These are phyloP conservation scores for Myiozetetes cayanensis DNA, from an alignment of 2,113 vertebrate genomes.

Conservation along the genomic window DNA sequence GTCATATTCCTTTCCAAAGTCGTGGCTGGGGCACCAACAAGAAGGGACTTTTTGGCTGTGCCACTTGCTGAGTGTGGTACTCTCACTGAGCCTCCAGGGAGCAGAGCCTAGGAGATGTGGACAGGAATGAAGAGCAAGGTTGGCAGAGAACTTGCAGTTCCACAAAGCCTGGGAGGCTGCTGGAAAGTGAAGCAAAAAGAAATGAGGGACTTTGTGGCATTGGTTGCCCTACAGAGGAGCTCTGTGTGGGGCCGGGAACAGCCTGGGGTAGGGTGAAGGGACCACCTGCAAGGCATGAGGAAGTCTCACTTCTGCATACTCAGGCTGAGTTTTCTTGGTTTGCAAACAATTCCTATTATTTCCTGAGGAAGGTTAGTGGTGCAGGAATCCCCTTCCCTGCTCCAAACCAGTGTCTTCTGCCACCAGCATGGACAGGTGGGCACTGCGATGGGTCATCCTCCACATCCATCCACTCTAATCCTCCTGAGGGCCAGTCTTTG, in stretches of 20 bases:
- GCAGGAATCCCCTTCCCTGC: not conserved
- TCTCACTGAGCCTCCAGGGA: not conserved
- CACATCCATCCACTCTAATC: not conserved
- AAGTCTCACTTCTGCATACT: not conserved
- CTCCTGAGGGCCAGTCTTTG: not conserved
- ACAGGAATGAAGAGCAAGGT: not conserved
- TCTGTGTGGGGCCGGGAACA: not conserved
- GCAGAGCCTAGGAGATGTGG: not conserved
- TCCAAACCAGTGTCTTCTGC: not conserved
- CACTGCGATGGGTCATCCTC: not conserved
- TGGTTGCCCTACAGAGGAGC: not conserved
- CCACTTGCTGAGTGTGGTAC: not conserved
- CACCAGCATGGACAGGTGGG: not conserved
- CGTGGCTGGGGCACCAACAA: not conserved
- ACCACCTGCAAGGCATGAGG: not conserved
- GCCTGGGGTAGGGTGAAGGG: not conserved
- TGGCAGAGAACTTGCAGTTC: not conserved
- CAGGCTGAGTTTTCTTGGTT: not conserved
- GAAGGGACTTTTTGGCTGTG: not conserved
- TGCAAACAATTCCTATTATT: not conserved
- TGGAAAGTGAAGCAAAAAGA: not conserved
- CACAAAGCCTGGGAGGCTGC: not conserved
- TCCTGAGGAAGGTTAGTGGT: no score
- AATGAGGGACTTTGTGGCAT: rapidly evolving
- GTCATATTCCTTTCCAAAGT: not conserved